Evolutionary conservation across 2,888 invertebrate genomes (phyloP).

Genomic region (Drosophila recens): DNA sequence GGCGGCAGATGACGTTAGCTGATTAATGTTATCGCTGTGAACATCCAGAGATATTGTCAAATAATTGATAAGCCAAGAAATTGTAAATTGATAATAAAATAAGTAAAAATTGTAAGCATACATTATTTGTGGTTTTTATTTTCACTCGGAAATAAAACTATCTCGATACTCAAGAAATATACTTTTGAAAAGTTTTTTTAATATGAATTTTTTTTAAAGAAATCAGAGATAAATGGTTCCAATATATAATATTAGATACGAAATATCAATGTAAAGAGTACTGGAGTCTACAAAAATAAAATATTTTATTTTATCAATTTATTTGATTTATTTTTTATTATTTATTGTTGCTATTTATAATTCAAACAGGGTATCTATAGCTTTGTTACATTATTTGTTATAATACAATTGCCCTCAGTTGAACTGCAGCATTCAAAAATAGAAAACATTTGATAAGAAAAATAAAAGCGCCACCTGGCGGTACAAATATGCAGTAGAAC

Average conservation of each 20-base stretch:
- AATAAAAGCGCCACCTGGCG: conserved; percentile 48
- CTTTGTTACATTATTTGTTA: background rate
- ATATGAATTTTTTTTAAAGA: too few species aligned
- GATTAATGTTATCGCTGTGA: conserved; percentile 1
- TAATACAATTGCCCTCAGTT: background rate
- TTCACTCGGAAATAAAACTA: too few species aligned
- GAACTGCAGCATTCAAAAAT: conserved; percentile 20
- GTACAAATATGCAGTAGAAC: background rate
- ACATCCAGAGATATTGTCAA: background rate
- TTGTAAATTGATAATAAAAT: background rate
- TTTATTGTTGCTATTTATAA: too few species aligned
- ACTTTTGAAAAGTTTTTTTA: too few species aligned
- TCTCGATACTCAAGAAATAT: too few species aligned
- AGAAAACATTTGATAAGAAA: conserved; percentile 26
- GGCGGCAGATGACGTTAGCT: background rate
- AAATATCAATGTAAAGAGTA: too few species aligned
- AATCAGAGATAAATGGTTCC: too few species aligned
- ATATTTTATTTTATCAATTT: background rate
- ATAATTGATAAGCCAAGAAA: background rate
- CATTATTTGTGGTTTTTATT: too few species aligned
- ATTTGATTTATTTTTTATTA: background rate
- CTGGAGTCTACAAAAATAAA: too few species aligned
- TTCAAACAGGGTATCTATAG: background rate
- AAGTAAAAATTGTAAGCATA: too few species aligned
- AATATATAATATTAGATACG: too few species aligned